Conservation (phyloP, 37 sponge, comb jelly and placozoan genomes). For the Axinella damicornis region DNA sequence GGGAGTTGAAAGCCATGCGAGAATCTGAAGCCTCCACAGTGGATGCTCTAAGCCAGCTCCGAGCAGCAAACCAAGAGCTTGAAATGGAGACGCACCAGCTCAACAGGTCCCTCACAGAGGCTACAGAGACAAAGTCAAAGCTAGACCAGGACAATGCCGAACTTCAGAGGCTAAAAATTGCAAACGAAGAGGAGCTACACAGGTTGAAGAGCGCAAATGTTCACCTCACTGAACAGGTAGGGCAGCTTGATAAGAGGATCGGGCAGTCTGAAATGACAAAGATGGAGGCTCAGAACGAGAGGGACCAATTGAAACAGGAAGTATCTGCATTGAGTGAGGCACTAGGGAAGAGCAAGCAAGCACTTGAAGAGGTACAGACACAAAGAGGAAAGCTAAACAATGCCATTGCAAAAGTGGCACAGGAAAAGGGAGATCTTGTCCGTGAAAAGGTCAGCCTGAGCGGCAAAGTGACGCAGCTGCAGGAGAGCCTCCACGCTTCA, state of each 20-base stretch:
- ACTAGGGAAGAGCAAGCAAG: slow-evolving; percentile 45
- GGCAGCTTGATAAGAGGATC: slow-evolving; percentile 37
- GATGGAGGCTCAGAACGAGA: neutral
- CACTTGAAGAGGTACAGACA: slow-evolving; percentile 64
- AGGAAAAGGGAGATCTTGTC: slow-evolving; percentile 75
- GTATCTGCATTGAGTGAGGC: slow-evolving; percentile 40
- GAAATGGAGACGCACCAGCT: slow-evolving; percentile 52
- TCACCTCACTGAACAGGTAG: slow-evolving; percentile 52
- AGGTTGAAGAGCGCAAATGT: slow-evolving; percentile 9
- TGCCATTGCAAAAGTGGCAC: slow-evolving; percentile 54
- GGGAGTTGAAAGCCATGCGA: slow-evolving; percentile 14
- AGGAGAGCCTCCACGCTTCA: slow-evolving; percentile 18
- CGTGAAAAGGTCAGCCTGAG: slow-evolving; percentile 45
- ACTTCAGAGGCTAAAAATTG: slow-evolving; percentile 9
- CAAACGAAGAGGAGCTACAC: slow-evolving; percentile 48
- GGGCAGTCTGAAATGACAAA: neutral
- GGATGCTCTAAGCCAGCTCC: slow-evolving; percentile 33
- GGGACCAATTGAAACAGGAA: slow-evolving; percentile 45
- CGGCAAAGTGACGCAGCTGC: slow-evolving; percentile 27
- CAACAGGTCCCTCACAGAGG: slow-evolving; percentile 32
- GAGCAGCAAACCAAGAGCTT: slow-evolving; percentile 36
- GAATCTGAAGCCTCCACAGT: slow-evolving; percentile 29
- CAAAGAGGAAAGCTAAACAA: slow-evolving; percentile 67
- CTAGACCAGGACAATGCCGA: slow-evolving; percentile 51
- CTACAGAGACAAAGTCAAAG: slow-evolving; percentile 21